Conservation (phyloP, 1,140 invertebrate genomes). For the Helicoverpa armigera region DNA sequence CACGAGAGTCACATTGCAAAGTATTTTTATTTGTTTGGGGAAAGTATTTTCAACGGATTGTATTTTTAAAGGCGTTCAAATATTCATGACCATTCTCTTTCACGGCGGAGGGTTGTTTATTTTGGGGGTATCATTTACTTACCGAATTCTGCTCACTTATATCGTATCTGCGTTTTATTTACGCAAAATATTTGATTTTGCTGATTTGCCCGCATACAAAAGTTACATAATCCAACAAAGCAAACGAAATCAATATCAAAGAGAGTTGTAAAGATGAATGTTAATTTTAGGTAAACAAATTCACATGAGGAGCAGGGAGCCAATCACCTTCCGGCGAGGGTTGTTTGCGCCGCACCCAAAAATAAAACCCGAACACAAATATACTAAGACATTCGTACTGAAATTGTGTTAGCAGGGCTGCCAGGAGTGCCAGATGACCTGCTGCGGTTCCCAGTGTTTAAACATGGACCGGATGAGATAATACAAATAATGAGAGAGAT, state of each 20-base stretch:
- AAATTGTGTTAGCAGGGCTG: constrained; percentile 45
- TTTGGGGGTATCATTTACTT: neutral
- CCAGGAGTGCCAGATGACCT: constrained; percentile 41
- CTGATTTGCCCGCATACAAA: neutral
- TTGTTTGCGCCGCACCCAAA: constrained; percentile 40
- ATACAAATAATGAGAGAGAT: constrained; percentile 25
- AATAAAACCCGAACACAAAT: constrained; percentile 37
- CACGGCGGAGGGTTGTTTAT: neutral
- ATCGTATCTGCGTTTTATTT: no score
- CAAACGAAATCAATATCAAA: constrained; percentile 33
- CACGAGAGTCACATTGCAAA: neutral
- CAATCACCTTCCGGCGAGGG: constrained; percentile 42
- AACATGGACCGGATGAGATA: constrained; percentile 28
- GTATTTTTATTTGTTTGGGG: neutral
- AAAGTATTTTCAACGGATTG: neutral
- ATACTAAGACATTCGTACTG: constrained; percentile 37
- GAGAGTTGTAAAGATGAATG: constrained; percentile 39
- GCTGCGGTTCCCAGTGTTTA: constrained; percentile 28
- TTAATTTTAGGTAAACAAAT: constrained; percentile 43
- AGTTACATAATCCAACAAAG: constrained; percentile 21
- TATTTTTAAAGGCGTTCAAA: no score
- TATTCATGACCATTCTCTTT: no score
- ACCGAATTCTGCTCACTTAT: no score
- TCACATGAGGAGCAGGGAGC: constrained; percentile 32
- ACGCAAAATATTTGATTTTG: neutral